Percentiles rank a stretch among this genome's conserved stretches.
phyloP scores from a whole-genome alignment of 2,113 vertebrate species.

The Argyrosomus japonicus region DNA sequence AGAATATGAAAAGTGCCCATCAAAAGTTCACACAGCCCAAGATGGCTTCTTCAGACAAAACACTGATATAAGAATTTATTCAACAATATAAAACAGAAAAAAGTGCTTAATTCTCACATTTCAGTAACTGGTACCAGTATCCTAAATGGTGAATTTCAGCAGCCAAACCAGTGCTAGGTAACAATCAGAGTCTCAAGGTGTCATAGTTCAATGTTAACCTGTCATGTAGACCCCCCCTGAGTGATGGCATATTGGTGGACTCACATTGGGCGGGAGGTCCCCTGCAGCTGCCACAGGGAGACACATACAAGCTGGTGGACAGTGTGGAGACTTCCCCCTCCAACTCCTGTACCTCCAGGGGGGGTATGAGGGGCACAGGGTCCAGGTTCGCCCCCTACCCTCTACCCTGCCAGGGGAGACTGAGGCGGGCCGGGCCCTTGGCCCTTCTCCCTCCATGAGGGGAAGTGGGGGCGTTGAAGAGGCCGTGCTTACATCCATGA shows the following conservation, averaged over 20 bases:
- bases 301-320: conserved; percentile 82
- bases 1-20: neutral
- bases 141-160: conserved; percentile 8
- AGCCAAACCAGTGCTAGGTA: conserved; percentile 22
- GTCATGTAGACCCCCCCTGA: conserved; percentile 66
- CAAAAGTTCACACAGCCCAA: neutral
- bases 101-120: neutral
- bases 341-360: conserved; percentile 52
- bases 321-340: conserved; percentile 73
- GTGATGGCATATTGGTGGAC: conserved; percentile 69
- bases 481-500: conserved; percentile 52
- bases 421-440: conserved; percentile 73
- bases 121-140: neutral
- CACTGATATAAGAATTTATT: neutral
- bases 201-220: conserved; percentile 85
- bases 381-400: conserved; percentile 77
- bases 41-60: neutral
- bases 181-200: conserved; percentile 35
- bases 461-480: conserved; percentile 44
- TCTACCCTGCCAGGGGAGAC: conserved; percentile 52
- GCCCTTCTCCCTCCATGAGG: conserved; percentile 50
- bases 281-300: conserved; percentile 85
- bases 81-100: neutral
- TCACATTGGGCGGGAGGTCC: conserved; percentile 70
- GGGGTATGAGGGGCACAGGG: conserved; percentile 40